Evolutionary conservation across 2,888 invertebrate species (phyloP).

Genomic region (Boloria selene): DNA sequence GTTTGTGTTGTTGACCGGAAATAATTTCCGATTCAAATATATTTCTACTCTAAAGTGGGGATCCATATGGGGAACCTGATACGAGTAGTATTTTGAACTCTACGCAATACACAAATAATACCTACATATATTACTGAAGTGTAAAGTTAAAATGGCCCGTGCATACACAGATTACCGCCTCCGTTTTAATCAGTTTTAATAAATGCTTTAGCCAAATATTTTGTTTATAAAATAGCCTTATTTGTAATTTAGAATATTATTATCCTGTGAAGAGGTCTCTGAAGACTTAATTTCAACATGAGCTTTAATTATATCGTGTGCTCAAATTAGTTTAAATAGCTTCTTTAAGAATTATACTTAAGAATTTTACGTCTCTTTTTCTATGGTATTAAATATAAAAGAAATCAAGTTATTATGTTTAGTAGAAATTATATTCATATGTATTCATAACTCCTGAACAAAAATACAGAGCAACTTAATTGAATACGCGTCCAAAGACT

Average conservation of each 20-base stretch:
- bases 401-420: no score
- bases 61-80: no score
- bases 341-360: constrained; percentile 8
- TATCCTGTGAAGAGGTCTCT: constrained; percentile 13
- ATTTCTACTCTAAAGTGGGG: no score
- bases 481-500: constrained; percentile 1
- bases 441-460: constrained; percentile 2
- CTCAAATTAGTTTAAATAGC: constrained; percentile 22
- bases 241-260: constrained; percentile 26
- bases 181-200: constrained; percentile 2
- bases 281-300: constrained; percentile 10
- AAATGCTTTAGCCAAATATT: constrained; percentile 16
- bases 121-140: neutral
- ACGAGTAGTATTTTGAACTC: no score
- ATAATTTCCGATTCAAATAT: no score
- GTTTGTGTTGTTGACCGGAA: no score
- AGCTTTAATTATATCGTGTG: constrained; percentile 7
- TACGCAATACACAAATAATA: neutral
- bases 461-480: constrained; percentile 9
- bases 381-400: no score
- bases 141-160: constrained; percentile 21
- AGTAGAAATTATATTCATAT: no score
- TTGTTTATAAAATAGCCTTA: constrained; percentile 16
- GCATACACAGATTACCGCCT: neutral
- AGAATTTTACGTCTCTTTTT: neutral